These are phyloP conservation scores for Hedya salicella DNA, from an alignment of 2,888 invertebrate genomes.

Conservation along the genomic window DNA sequence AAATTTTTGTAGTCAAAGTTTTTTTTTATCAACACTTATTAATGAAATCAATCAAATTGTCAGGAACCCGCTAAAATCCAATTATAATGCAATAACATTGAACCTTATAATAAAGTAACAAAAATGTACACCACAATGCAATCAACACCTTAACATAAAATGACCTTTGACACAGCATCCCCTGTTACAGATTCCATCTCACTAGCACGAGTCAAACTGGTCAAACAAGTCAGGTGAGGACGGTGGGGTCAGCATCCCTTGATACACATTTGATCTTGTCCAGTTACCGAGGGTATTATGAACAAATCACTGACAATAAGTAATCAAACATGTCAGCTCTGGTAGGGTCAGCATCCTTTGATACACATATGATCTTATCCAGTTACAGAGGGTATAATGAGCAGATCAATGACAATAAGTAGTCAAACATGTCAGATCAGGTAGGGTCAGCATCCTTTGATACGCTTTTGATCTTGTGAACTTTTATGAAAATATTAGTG, in stretches of 20 bases:
- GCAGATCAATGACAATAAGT: background rate
- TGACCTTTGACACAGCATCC: constrained; percentile 35
- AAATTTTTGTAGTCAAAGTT: no score
- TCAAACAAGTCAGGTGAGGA: background rate
- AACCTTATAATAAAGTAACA: background rate
- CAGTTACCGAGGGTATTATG: background rate
- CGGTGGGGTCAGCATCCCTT: constrained; percentile 42
- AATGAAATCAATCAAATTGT: no score
- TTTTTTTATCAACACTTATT: no score
- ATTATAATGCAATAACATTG: no score
- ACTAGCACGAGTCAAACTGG: constrained; percentile 21
- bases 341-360: constrained; percentile 41
- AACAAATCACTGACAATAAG: background rate
- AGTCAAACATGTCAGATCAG: no score
- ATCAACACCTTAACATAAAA: background rate
- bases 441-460: background rate
- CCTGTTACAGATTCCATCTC: constrained; percentile 44
- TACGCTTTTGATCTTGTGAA: background rate
- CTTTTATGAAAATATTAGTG: background rate
- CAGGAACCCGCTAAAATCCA: no score
- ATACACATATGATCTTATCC: constrained; percentile 46
- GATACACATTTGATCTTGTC: constrained; percentile 45
- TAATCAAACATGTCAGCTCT: background rate
- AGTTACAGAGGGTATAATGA: background rate
- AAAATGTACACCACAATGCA: constrained; percentile 24